Conservation (phyloP, 2,888 invertebrate species). For the Morpho helenor region DNA sequence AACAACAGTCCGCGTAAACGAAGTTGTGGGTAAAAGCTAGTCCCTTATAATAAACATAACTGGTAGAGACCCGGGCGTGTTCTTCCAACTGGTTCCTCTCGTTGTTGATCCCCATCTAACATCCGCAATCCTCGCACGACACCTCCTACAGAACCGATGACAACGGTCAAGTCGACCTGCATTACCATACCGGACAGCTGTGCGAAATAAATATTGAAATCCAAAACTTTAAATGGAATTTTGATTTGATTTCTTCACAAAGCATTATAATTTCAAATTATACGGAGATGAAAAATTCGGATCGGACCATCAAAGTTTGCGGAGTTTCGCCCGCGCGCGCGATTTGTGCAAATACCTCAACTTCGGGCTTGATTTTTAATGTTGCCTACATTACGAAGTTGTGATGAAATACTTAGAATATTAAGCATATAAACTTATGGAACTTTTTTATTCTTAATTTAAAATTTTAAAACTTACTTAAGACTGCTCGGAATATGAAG, state of each 20-base stretch:
- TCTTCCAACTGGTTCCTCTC: too few species aligned
- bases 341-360: slow-evolving; percentile 43
- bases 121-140: slow-evolving; percentile 13
- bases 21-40: too few species aligned
- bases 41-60: too few species aligned
- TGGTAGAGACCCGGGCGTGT: too few species aligned
- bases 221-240: slow-evolving; percentile 73
- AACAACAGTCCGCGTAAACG: too few species aligned
- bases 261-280: slow-evolving; percentile 76
- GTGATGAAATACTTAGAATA: slow-evolving; percentile 15
- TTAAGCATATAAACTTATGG: background rate
- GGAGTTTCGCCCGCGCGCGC: slow-evolving; percentile 33
- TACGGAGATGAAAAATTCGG: slow-evolving; percentile 73
- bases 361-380: slow-evolving; percentile 58
- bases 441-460: background rate
- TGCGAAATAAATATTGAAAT: slow-evolving; percentile 70
- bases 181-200: slow-evolving; percentile 51
- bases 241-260: slow-evolving; percentile 74
- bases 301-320: slow-evolving; percentile 69
- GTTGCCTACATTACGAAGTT: slow-evolving; percentile 35
- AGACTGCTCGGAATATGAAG: too few species aligned
- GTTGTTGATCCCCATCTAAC: too few species aligned
- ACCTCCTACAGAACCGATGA: slow-evolving; percentile 17
- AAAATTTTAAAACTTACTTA: too few species aligned
- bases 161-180: slow-evolving; percentile 20